These are phyloP conservation scores for Brachyptera risi DNA, from an alignment of 2,888 invertebrate genomes.

Conservation along the genomic window DNA sequence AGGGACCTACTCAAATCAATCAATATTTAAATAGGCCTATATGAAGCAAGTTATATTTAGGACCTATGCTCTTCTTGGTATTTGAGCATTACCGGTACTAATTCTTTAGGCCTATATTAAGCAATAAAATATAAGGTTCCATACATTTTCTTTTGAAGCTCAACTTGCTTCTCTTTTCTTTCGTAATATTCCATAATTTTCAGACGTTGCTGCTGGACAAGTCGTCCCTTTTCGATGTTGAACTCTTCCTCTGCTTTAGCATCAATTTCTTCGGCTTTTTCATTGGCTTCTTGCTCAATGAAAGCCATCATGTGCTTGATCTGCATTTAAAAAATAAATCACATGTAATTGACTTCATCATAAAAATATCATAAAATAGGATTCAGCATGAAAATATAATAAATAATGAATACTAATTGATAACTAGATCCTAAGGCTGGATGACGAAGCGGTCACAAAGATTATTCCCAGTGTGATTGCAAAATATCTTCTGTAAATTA, in stretches of 20 bases:
- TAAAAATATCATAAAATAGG: too few relatives aligned
- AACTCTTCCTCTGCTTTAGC: slow-evolving; percentile 99
- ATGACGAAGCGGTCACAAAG: too few relatives aligned
- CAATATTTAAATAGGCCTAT: not conserved
- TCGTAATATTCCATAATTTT: slow-evolving; percentile 99
- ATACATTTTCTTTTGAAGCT: slow-evolving; percentile 98
- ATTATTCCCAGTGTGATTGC: too few relatives aligned
- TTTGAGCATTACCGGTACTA: too few relatives aligned
- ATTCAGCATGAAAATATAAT: too few relatives aligned
- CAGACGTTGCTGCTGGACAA: slow-evolving; percentile 96
- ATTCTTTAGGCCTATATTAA: not conserved
- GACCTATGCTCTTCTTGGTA: too few relatives aligned
- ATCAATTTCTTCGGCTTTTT: slow-evolving; percentile 99
- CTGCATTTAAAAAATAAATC: slow-evolving; percentile 52
- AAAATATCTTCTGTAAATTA: too few relatives aligned
- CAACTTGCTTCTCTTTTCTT: slow-evolving; percentile 98
- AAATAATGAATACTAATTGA: too few relatives aligned
- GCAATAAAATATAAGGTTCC: slow-evolving; percentile 37
- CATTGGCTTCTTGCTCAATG: slow-evolving; percentile 99
- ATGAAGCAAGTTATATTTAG: not conserved
- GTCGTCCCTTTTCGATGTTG: slow-evolving; percentile 98
- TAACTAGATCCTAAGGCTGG: too few relatives aligned
- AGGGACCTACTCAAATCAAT: too few relatives aligned
- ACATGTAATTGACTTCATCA: too few relatives aligned
- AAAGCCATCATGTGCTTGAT: slow-evolving; percentile 99